Evolutionary conservation across 2,113 vertebrate species (phyloP).

Genomic region (Phycodurus eques): DNA sequence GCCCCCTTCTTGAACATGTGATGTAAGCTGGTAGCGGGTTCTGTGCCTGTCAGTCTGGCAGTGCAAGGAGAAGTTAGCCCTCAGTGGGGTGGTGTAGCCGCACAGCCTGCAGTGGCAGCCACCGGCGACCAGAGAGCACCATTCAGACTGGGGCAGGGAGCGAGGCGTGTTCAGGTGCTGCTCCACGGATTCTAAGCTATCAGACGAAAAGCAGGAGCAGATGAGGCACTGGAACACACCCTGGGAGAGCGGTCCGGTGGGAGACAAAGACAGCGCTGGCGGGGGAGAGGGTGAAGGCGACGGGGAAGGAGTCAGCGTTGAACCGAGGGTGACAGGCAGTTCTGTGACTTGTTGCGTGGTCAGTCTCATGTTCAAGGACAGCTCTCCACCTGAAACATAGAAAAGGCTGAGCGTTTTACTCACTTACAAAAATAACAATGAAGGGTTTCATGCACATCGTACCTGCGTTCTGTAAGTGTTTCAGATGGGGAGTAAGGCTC

Average conservation of each 20-base stretch:
- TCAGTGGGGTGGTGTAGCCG: constrained; percentile 94
- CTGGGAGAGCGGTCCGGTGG: constrained; percentile 83
- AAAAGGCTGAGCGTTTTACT: constrained; percentile 6
- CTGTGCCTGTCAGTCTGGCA: constrained; percentile 81
- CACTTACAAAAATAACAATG: background rate
- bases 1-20: constrained; percentile 93
- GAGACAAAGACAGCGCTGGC: constrained; percentile 66
- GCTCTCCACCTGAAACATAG: constrained; percentile 80
- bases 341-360: constrained; percentile 87
- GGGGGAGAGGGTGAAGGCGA: constrained; percentile 62
- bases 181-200: constrained; percentile 88
- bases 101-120: constrained; percentile 94
- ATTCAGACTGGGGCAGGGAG: constrained; percentile 89
- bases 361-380: constrained; percentile 86
- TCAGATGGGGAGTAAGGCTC: constrained; percentile 80
- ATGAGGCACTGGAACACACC: constrained; percentile 95
- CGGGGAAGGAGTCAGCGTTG: constrained; percentile 79
- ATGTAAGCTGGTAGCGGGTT: constrained; percentile 93
- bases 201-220: constrained; percentile 93
- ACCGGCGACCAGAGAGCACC: constrained; percentile 91
- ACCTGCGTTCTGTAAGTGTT: constrained; percentile 84
- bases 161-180: constrained; percentile 91
- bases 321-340: constrained; percentile 87
- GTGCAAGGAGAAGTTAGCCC: constrained; percentile 96
- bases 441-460: constrained; percentile 14